phyloP scores from a whole-genome alignment of 2,797 vertebrate genomes.

The Sebastes baramenuke region DNA sequence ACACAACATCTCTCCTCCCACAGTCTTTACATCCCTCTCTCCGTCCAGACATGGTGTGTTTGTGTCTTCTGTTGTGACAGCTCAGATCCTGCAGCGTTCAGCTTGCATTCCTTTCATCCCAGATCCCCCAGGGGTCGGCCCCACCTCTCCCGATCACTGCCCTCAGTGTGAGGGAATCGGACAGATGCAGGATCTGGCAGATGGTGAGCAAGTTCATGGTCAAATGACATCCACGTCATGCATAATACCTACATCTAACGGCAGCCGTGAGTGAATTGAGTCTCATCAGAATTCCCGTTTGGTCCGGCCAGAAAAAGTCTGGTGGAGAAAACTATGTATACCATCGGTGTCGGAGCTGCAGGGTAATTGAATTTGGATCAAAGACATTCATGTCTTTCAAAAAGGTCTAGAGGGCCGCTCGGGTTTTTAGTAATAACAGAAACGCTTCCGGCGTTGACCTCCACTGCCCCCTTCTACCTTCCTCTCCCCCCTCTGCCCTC shows the following conservation, averaged over 20 bases:
- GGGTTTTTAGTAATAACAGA: conserved; percentile 79
- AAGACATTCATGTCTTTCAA: conserved; percentile 66
- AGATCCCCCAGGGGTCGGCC: conserved; percentile 43
- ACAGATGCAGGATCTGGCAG: conserved; percentile 74
- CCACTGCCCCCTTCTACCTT: conserved; percentile 28
- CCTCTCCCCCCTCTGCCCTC: conserved; percentile 10
- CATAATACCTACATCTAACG: background rate
- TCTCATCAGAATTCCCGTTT: conserved; percentile 9
- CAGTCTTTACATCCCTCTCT: background rate
- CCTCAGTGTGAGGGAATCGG: conserved; percentile 62
- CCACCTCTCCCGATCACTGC: conserved; percentile 36
- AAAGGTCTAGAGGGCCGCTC: conserved; percentile 62
- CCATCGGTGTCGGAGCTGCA: conserved; percentile 28
- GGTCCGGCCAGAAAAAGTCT: background rate
- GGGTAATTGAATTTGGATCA: conserved; percentile 77
- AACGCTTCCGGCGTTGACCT: conserved; percentile 72
- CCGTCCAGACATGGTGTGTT: conserved; percentile 35
- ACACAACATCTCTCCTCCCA: conserved; percentile 9
- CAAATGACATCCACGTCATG: conserved; percentile 35
- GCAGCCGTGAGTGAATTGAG: background rate
- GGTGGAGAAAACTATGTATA: conserved; percentile 2
- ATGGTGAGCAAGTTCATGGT: conserved; percentile 57
- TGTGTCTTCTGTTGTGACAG: conserved; percentile 75
- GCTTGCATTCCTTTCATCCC: conserved; percentile 75
- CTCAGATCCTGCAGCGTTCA: conserved; percentile 61